A percentile compares a stretch with the other conserved stretches of the same genome.
phyloP scores from a whole-genome alignment of 2,888 invertebrate genomes.

The Caenorhabditis becei region DNA sequence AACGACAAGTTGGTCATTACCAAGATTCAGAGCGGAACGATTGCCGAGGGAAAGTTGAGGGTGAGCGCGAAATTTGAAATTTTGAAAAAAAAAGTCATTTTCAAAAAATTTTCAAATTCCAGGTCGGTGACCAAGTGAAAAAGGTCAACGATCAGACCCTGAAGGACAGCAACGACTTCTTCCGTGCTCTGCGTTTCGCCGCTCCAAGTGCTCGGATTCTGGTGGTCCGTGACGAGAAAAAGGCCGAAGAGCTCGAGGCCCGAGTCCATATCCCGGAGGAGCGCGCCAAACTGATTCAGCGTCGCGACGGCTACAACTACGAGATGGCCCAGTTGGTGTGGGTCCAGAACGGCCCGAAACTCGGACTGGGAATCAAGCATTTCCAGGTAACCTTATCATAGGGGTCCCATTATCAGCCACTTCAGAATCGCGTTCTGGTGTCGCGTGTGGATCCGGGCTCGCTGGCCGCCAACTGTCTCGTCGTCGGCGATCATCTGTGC shows the following conservation, averaged over 20 bases:
- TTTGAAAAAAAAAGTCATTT: too few species aligned
- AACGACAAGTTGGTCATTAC: conserved; percentile 78
- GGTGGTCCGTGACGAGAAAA: conserved; percentile 66
- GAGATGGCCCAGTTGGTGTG: conserved; percentile 56
- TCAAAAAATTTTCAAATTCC: conserved; percentile 15
- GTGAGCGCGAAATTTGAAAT: conserved; percentile 37
- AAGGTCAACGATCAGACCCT: conserved; percentile 68
- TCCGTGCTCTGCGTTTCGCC: conserved; percentile 72
- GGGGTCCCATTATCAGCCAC: conserved; percentile 69
- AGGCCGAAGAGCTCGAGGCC: conserved; percentile 71
- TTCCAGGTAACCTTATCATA: too few species aligned
- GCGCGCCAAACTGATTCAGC: conserved; percentile 72
- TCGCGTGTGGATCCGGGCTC: conserved; percentile 71
- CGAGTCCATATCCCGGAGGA: conserved; percentile 74
- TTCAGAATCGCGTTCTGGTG: conserved; percentile 76
- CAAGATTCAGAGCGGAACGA: conserved; percentile 75
- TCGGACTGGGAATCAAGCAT: conserved; percentile 52
- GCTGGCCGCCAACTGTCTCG: conserved; percentile 65
- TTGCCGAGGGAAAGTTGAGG: conserved; percentile 76
- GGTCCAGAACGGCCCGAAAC: conserved; percentile 71
- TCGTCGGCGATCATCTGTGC: conserved; percentile 63
- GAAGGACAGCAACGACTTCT: conserved; percentile 72
- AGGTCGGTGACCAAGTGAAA: conserved; percentile 75
- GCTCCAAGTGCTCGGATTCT: conserved; percentile 65
- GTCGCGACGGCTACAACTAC: conserved; percentile 73